Conservation (phyloP, 23 tunicate species). For the Oikopleura dioica region DNA sequence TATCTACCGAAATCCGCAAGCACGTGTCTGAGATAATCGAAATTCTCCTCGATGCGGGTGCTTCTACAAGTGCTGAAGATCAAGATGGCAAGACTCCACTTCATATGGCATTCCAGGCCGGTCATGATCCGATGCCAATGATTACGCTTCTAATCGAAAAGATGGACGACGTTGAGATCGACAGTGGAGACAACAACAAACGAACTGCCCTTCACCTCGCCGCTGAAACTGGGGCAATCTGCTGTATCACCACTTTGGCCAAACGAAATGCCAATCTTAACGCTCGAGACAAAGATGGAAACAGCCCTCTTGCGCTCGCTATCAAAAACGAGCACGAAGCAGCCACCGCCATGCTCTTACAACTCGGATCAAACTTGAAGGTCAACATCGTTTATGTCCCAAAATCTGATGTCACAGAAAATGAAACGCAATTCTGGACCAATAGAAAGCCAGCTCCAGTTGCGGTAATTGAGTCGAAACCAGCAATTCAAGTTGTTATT, state of each 20-base stretch:
- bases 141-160: conserved; percentile 61
- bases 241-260: conserved; percentile 55
- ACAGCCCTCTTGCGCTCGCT: conserved; percentile 75
- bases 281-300: conserved; percentile 51
- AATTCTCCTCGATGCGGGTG: conserved; percentile 62
- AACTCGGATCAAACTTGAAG: neutral
- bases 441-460: neutral
- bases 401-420: neutral
- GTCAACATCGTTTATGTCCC: neutral
- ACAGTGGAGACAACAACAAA: conserved; percentile 36
- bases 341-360: neutral
- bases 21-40: conserved; percentile 79
- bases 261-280: conserved; percentile 70
- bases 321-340: conserved; percentile 22
- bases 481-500: conserved; percentile 10
- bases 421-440: neutral
- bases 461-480: neutral
- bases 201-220: conserved; percentile 83
- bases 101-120: conserved; percentile 55
- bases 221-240: conserved; percentile 29
- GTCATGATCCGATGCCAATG: conserved; percentile 70
- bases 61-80: conserved; percentile 45
- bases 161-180: conserved; percentile 44
- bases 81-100: conserved; percentile 57
- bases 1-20: conserved; percentile 57